These are phyloP conservation scores for Ceyx cyanopectus DNA, from an alignment of 2,113 vertebrate genomes.

Conservation along the genomic window DNA sequence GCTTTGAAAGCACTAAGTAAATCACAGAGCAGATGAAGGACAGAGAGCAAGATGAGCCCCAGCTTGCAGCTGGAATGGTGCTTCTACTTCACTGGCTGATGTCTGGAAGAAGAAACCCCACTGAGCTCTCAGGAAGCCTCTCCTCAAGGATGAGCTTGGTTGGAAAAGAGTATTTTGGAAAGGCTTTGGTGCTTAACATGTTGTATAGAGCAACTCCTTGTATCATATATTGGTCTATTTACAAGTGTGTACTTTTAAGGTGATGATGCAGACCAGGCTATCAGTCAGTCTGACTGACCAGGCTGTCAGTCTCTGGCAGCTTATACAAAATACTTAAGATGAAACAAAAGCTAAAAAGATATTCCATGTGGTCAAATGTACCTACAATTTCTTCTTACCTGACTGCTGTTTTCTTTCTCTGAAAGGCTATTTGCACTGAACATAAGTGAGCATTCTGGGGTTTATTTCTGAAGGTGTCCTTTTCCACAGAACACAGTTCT, in stretches of 20 bases:
- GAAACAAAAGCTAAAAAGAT: neutral
- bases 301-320: neutral
- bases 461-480: slow-evolving; percentile 6
- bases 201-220: neutral
- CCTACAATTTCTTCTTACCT: neutral
- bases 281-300: too few species aligned
- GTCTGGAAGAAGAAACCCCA: neutral
- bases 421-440: slow-evolving; percentile 21
- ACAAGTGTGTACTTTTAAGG: neutral
- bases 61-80: neutral
- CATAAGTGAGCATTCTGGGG: neutral
- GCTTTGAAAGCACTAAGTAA: neutral
- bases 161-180: neutral
- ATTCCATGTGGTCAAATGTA: neutral
- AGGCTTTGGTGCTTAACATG: neutral
- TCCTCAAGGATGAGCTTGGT: neutral
- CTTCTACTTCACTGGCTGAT: neutral
- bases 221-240: neutral
- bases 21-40: neutral
- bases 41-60: neutral
- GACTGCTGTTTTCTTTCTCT: neutral
- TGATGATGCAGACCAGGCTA: neutral
- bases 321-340: neutral
- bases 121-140: neutral
- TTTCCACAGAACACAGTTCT: neutral